These are phyloP conservation scores for Tetrapedia diversipes DNA, from an alignment of 2,888 invertebrate species.

Conservation along the genomic window DNA sequence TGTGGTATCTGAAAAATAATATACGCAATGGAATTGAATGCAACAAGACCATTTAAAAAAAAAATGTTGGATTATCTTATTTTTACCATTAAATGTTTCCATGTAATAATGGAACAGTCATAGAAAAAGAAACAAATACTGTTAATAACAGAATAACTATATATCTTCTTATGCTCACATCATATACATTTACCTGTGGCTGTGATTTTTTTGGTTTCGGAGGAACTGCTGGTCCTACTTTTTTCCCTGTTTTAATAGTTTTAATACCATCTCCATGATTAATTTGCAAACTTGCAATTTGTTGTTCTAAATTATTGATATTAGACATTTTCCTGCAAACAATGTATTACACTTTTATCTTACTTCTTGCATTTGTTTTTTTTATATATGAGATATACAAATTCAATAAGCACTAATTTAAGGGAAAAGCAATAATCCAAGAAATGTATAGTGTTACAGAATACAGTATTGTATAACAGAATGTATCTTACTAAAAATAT, in stretches of 20 bases:
- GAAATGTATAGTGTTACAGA: neutral
- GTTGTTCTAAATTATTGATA: conserved; percentile 88
- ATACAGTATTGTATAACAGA: neutral
- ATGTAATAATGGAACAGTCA: conserved; percentile 45
- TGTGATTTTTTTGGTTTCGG: conserved; percentile 89
- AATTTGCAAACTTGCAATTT: conserved; percentile 88
- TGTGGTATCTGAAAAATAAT: conserved; percentile 87
- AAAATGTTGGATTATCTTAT: neutral
- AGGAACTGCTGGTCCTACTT: conserved; percentile 91
- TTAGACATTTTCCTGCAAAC: conserved; percentile 76
- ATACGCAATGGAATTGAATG: neutral
- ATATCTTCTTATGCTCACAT: neutral
- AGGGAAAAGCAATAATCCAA: neutral
- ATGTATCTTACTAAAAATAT: neutral
- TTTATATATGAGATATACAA: neutral
- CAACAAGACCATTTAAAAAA: neutral
- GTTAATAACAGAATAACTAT: conserved; percentile 11
- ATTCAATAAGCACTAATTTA: neutral
- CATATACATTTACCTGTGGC: conserved; percentile 84
- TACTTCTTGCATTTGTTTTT: neutral
- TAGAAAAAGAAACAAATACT: conserved; percentile 26
- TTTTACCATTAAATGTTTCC: conserved; percentile 47
- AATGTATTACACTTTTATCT: neutral
- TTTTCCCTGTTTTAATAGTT: conserved; percentile 83
- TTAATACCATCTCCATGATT: conserved; percentile 83